Conservation (phyloP, 2,797 vertebrate genomes). For the Schizopygopsis malacanthus region DNA sequence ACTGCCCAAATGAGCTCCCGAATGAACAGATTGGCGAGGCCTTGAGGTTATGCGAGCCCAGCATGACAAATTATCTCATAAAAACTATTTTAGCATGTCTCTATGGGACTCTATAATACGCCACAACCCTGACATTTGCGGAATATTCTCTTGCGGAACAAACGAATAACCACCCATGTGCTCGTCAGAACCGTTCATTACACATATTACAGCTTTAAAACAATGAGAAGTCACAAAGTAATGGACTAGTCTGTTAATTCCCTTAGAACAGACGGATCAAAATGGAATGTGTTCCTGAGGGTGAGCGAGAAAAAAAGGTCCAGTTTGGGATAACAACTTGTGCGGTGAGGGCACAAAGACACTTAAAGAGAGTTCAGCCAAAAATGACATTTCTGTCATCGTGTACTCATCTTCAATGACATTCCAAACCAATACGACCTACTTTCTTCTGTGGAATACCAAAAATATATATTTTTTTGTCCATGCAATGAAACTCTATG, state of each 20-base stretch:
- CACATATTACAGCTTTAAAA: conserved; percentile 37
- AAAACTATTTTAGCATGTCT: conserved; percentile 49
- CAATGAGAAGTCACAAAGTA: conserved; percentile 16
- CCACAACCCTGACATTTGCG: conserved; percentile 32
- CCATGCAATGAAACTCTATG: background rate
- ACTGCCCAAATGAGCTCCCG: conserved; percentile 39
- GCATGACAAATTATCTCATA: conserved; percentile 49
- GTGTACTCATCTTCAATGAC: background rate
- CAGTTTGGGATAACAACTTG: conserved; percentile 14
- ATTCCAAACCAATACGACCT: background rate
- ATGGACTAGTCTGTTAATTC: background rate
- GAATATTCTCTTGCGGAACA: conserved; percentile 16
- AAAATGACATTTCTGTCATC: background rate
- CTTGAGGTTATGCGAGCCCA: conserved; percentile 42
- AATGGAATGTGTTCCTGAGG: conserved; percentile 47
- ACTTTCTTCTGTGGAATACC: background rate
- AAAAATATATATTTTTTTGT: background rate
- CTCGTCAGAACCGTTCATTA: background rate
- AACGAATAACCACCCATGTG: background rate
- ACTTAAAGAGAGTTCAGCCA: background rate
- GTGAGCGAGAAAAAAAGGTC: conserved; percentile 13
- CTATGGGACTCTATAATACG: conserved; percentile 16
- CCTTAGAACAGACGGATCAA: conserved; percentile 27
- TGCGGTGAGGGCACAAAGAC: conserved; percentile 17
- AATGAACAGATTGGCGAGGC: conserved; percentile 41